These are phyloP conservation scores for Apteryx mantelli DNA, from an alignment of 2,113 vertebrate species.

Conservation along the genomic window DNA sequence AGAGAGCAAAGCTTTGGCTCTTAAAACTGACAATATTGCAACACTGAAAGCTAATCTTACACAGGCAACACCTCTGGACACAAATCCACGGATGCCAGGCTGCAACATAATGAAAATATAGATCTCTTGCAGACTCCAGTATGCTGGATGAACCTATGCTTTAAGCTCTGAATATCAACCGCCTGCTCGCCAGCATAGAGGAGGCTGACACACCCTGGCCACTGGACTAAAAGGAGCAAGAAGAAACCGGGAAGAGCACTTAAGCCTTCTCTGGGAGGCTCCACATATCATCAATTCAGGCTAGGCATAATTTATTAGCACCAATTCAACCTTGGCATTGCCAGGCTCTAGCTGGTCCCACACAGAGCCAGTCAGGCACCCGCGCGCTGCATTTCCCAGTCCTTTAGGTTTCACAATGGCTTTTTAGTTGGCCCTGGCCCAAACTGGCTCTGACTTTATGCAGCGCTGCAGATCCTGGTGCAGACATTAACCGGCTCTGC, in stretches of 20 bases:
- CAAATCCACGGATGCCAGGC: not conserved
- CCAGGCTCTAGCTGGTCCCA: not conserved
- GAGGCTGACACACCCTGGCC: not conserved
- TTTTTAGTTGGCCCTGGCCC: not conserved
- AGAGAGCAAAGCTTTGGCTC: not conserved
- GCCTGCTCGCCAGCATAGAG: not conserved
- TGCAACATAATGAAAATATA: not conserved
- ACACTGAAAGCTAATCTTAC: not conserved
- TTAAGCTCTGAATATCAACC: not conserved
- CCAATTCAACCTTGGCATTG: not conserved
- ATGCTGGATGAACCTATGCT: not conserved
- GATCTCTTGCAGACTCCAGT: not conserved
- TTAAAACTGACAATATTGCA: not conserved
- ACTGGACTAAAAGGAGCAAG: not conserved
- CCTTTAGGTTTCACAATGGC: not conserved
- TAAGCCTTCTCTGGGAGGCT: not conserved
- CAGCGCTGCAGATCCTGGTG: not conserved
- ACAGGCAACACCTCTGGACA: not conserved
- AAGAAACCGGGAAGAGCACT: not conserved
- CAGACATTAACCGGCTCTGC: not conserved
- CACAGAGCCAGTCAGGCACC: fast-evolving
- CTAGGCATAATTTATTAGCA: not conserved
- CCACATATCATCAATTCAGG: not conserved
- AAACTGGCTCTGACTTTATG: not conserved
- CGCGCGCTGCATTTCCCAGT: not conserved